Evolutionary conservation across 2,888 invertebrate species (phyloP).

Genomic region (Aphidius colemani): DNA sequence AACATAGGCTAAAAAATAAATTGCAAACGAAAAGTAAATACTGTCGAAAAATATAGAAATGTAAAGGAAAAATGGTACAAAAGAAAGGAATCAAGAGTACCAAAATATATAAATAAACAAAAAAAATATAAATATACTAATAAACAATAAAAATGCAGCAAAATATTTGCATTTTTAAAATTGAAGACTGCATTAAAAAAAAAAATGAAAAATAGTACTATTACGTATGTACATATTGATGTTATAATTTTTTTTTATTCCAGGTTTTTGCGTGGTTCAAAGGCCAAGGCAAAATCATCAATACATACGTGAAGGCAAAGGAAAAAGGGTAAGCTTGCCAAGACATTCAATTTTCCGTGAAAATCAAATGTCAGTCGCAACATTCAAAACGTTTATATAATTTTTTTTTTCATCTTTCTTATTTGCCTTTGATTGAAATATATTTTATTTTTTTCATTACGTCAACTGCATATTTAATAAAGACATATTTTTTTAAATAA

Average conservation of each 20-base stretch:
- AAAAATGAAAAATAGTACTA: too few species aligned
- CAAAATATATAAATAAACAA: background rate
- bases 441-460: background rate
- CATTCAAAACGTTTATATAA: background rate
- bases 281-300: constrained; percentile 82
- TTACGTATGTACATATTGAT: too few species aligned
- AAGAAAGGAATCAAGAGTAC: constrained; percentile 9
- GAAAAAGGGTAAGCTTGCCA: constrained; percentile 73
- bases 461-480: too few species aligned
- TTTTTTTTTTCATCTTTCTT: background rate
- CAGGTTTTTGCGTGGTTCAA: constrained; percentile 82
- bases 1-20: constrained; percentile 5
- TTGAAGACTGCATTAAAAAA: constrained; percentile 4
- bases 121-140: constrained; percentile 2
- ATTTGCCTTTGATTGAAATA: background rate
- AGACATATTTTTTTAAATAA: too few species aligned
- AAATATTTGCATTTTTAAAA: background rate
- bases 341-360: constrained; percentile 16
- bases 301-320: constrained; percentile 83
- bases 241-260: constrained; percentile 42
- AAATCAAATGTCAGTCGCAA: constrained; percentile 24
- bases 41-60: background rate
- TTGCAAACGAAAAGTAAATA: background rate
- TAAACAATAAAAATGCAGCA: background rate
- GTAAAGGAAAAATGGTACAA: background rate